Evolutionary conservation across 2,113 vertebrate genomes (phyloP).

Genomic region (Tautogolabrus adspersus): DNA sequence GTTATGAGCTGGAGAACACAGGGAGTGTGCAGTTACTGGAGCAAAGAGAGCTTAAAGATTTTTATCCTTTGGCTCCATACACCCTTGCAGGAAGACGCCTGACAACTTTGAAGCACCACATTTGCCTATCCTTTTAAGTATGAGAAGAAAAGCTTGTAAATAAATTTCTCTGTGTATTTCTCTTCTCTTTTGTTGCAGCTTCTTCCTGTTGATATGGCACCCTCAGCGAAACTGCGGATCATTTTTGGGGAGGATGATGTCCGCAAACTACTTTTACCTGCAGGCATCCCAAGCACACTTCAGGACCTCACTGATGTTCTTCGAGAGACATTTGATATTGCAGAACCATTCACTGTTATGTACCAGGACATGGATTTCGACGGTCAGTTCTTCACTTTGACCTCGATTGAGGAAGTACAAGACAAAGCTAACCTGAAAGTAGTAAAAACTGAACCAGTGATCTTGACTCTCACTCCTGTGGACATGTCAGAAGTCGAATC

Average conservation of each 20-base stretch:
- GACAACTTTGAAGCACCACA: conserved; percentile 8
- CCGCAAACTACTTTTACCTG: conserved; percentile 28
- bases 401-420: conserved; percentile 14
- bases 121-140: conserved; percentile 13
- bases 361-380: conserved; percentile 35
- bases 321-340: conserved; percentile 45
- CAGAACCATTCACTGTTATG: conserved; percentile 14
- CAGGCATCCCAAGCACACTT: conserved; percentile 28
- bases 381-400: conserved; percentile 29
- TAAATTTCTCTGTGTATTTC: not conserved
- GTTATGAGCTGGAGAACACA: conserved; percentile 13
- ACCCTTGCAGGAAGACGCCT: not conserved
- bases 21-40: conserved; percentile 4
- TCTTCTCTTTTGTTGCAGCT: not conserved
- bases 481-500: not conserved
- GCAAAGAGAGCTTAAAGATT: conserved; percentile 12
- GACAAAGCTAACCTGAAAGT: conserved; percentile 32
- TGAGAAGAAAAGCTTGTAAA: not conserved
- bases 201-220: conserved; percentile 6
- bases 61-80: conserved; percentile 13
- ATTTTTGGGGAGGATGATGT: conserved; percentile 24
- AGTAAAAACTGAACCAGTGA: not conserved
- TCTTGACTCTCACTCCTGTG: not conserved
- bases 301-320: conserved; percentile 28
- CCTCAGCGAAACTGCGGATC: conserved; percentile 27